Percentiles rank a stretch among this genome's conserved stretches.
phyloP scores from a whole-genome alignment of 2,888 invertebrate genomes.

The Pseudanteris insignis region DNA sequence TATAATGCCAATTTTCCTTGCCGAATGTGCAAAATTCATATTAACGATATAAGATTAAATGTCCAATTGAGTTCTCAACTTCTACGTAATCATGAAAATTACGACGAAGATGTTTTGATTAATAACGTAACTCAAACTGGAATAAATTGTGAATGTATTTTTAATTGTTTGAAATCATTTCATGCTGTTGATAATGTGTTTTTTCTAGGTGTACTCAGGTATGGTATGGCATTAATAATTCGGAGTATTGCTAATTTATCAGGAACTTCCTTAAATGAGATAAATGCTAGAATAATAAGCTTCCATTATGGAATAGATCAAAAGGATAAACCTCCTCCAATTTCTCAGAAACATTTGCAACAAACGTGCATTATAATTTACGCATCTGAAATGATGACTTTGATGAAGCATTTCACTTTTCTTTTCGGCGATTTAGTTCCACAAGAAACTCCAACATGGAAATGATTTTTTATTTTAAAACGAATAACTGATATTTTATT shows the following conservation, averaged over 20 bases:
- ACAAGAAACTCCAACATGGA: conserved; percentile 24
- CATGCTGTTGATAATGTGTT: conserved; percentile 38
- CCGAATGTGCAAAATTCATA: conserved; percentile 30
- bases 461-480: conserved; percentile 27
- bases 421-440: conserved; percentile 21
- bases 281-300: conserved; percentile 33
- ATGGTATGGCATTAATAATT: conserved; percentile 33
- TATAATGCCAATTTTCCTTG: conserved; percentile 31
- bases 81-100: conserved; percentile 6
- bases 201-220: conserved; percentile 25
- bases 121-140: conserved; percentile 24
- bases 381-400: conserved; percentile 33
- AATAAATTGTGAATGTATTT: conserved; percentile 26
- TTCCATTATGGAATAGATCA: conserved; percentile 34
- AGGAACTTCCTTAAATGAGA: conserved; percentile 18
- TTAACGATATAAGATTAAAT: conserved; percentile 1
- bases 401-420: conserved; percentile 9
- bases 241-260: conserved; percentile 16
- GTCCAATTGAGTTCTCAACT: neutral
- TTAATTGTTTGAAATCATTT: conserved; percentile 35
- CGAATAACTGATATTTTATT: conserved; percentile 31
- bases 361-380: conserved; percentile 27
- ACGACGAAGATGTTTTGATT: neutral
- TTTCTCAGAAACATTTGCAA: conserved; percentile 26
- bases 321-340: conserved; percentile 35